These are phyloP conservation scores for Clarias batrachus DNA, from an alignment of 2,113 vertebrate species.

Conservation along the genomic window DNA sequence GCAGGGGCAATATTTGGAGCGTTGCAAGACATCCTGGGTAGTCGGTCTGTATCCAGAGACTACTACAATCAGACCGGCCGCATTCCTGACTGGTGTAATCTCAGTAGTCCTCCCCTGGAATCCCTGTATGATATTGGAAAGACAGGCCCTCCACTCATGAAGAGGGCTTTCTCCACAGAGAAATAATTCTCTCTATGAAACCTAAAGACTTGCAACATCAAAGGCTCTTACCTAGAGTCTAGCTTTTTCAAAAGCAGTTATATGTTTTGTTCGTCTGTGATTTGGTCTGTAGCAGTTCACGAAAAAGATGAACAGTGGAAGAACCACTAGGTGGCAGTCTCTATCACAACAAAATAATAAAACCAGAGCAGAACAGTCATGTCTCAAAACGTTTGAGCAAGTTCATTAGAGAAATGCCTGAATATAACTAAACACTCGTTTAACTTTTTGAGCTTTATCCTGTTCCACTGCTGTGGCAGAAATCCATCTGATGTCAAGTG, in stretches of 20 bases:
- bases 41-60: constrained; percentile 90
- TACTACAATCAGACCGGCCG: constrained; percentile 93
- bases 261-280: not conserved
- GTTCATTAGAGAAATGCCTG: not conserved
- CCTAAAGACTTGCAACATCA: not conserved
- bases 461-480: not conserved
- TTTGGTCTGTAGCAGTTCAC: constrained; percentile 6
- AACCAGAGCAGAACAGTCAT: not conserved
- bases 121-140: constrained; percentile 89
- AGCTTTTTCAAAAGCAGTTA: not conserved
- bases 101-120: constrained; percentile 88
- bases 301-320: not conserved
- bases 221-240: not conserved
- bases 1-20: constrained; percentile 94
- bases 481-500: not conserved
- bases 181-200: constrained; percentile 72
- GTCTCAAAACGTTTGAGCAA: not conserved
- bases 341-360: not conserved
- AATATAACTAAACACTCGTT: not conserved
- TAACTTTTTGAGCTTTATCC: not conserved
- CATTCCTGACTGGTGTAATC: constrained; percentile 95
- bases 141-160: constrained; percentile 90
- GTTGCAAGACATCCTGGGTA: constrained; percentile 93
- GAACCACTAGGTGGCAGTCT: constrained; percentile 24
- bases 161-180: constrained; percentile 96